A percentile compares a stretch with the other conserved stretches of the same genome.
phyloP scores from a whole-genome alignment of 1,140 invertebrate species.

The Vanessa tameamea region DNA sequence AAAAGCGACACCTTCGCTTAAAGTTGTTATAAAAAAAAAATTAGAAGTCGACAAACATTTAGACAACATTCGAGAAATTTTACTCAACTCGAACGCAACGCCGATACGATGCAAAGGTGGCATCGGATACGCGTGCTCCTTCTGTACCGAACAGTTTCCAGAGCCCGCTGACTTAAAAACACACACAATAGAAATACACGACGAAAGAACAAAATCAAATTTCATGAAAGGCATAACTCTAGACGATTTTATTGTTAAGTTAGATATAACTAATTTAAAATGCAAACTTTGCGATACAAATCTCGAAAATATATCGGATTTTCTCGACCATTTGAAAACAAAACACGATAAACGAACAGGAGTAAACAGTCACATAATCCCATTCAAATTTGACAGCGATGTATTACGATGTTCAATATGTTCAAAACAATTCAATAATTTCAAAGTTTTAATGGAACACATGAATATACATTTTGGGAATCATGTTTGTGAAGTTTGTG shows the following conservation, averaged over 20 bases:
- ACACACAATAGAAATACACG: conserved; percentile 24
- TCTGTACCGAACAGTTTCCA: conserved; percentile 42
- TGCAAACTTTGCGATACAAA: conserved; percentile 45
- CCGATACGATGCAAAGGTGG: conserved; percentile 45
- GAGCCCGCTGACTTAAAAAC: conserved; percentile 23
- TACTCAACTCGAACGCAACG: conserved; percentile 50
- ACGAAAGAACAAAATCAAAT: not conserved
- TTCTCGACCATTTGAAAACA: conserved; percentile 42
- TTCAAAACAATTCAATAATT: conserved; percentile 52
- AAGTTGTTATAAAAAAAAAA: not conserved
- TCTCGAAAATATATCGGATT: conserved; percentile 39
- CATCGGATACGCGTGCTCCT: conserved; percentile 48
- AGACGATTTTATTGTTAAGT: conserved; percentile 37
- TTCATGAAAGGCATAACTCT: conserved; percentile 19
- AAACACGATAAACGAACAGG: conserved; percentile 42
- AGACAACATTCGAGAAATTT: conserved; percentile 44
- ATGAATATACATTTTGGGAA: conserved; percentile 66
- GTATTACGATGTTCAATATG: conserved; percentile 51
- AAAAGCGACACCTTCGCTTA: not conserved
- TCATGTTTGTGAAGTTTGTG: conserved; percentile 56
- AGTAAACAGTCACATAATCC: conserved; percentile 44
- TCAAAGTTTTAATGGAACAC: conserved; percentile 61
- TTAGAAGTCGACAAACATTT: conserved; percentile 33
- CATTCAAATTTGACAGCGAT: conserved; percentile 52
- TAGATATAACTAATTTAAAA: conserved; percentile 54